Conservation (phyloP, 2,888 invertebrate genomes). For the Tortrix viridana region DNA sequence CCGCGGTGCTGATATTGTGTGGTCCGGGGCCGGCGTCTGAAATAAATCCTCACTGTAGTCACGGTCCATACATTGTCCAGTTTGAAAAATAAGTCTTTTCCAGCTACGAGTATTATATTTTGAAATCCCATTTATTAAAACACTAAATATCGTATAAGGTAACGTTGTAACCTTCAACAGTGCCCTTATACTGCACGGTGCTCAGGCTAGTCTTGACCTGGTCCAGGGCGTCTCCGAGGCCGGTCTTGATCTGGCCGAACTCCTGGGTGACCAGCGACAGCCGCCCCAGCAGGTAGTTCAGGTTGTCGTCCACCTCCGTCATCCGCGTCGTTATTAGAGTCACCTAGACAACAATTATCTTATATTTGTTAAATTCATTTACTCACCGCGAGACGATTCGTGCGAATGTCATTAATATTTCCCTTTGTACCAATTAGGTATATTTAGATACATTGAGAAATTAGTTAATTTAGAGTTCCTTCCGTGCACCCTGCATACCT, state of each 20-base stretch:
- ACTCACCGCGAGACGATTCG: too few relatives aligned
- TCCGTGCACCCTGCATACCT: too few relatives aligned
- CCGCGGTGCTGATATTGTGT: constrained; percentile 75
- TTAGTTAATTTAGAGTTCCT: too few relatives aligned
- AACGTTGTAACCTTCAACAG: constrained; percentile 47
- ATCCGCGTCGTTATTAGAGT: constrained; percentile 90
- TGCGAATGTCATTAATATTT: too few relatives aligned
- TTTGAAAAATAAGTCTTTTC: too few relatives aligned
- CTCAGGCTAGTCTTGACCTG: constrained; percentile 87
- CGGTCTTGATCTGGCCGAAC: constrained; percentile 91
- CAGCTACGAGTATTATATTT: too few relatives aligned
- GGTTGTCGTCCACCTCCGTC: constrained; percentile 90
- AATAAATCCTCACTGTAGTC: constrained; percentile 7
- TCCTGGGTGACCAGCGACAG: constrained; percentile 92
- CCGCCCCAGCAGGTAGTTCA: constrained; percentile 92
- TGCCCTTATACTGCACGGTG: constrained; percentile 76
- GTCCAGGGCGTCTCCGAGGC: constrained; percentile 89
- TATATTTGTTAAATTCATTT: too few relatives aligned
- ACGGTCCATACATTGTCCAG: not conserved
- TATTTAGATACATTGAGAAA: too few relatives aligned
- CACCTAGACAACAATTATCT: constrained; percentile 78
- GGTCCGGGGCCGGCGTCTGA: constrained; percentile 85
- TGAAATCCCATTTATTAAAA: too few relatives aligned
- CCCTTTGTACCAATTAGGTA: too few relatives aligned
- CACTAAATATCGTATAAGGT: too few relatives aligned